Evolutionary conservation across 2,797 vertebrate genomes (phyloP), one percentile per base, ranked within the genome.

Genomic region (Phataginus tetradactyla): DNA sequence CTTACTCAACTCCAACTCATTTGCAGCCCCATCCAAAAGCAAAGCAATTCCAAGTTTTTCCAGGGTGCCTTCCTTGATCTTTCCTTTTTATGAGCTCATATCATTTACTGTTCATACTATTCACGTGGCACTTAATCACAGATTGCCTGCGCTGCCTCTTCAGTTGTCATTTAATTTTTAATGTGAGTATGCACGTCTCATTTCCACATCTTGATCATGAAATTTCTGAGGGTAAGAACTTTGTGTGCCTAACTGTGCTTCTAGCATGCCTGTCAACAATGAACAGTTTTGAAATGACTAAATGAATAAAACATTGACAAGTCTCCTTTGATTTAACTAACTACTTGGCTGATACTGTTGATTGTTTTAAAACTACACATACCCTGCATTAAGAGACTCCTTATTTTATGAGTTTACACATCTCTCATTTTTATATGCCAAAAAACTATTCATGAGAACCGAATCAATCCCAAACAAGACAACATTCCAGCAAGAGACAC

Each of bases 201-300:
- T 79, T 94, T 92, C 57, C 86, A 64, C 34, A 90, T 27, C 42
- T 90, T 29, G 20, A 81, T 90, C 66, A 21, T 93, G 34, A 90
- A 49, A 55, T 61, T 88, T 53, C 64, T 90, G 18, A 94, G 32
- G 14, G 14, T 66, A 75, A 92, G 93, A 86, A 89, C 4, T 59
- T 27, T 90, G 32, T 53, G 17, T 51, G 45, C 64, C 55, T 13
- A 89, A n/a, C 23, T 79, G 45, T 63, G 45, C 79, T 91, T 75
- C 49, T 32, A 57, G n/a, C 29, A 93, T 77, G 61, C 45, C 59
- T 83, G 2, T n/a, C 86, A 68, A 81, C 23, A 85, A 71, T 85
- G 42, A 87, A 85, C 91, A 74, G 55, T 77, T 91, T 64, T 72
- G 57, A 93, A 91, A 91, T 84, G 45, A 88, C 8, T 79, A 91